phyloP scores from a whole-genome alignment of 2,797 vertebrate genomes.

The Macropodus opercularis region DNA sequence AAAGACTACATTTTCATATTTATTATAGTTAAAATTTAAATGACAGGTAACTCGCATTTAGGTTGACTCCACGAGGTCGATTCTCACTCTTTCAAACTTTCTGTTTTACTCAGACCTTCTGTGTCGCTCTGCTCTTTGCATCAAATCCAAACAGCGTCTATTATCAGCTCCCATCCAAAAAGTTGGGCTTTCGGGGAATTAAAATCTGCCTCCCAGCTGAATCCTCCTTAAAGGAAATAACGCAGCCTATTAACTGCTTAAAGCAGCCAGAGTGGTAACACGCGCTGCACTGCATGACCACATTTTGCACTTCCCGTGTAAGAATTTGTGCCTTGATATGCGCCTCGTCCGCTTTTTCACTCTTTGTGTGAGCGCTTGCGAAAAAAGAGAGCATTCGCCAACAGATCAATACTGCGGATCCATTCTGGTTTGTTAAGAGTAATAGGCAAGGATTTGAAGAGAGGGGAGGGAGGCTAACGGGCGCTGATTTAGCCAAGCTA shows the following conservation, averaged over 20 bases:
- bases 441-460: conserved; percentile 71
- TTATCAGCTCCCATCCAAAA: neutral
- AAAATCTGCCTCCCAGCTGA: conserved; percentile 9
- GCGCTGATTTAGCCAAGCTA: conserved; percentile 59
- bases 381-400: conserved; percentile 64
- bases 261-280: neutral
- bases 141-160: conserved; percentile 2
- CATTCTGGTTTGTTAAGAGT: conserved; percentile 79
- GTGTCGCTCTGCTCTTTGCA: neutral
- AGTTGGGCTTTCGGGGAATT: neutral
- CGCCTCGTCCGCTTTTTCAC: neutral
- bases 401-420: conserved; percentile 75
- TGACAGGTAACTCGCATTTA: too few relatives aligned
- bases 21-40: too few relatives aligned
- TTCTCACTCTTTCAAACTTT: too few relatives aligned
- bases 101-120: too few relatives aligned
- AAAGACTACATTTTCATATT: too few relatives aligned
- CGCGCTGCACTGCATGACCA: neutral
- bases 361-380: conserved; percentile 6
- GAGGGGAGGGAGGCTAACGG: conserved; percentile 52
- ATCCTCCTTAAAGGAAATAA: neutral
- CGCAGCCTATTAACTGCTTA: neutral
- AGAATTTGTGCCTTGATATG: conserved; percentile 4
- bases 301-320: neutral
- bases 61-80: too few relatives aligned